phyloP scores from a whole-genome alignment of 2,797 vertebrate genomes.

The Sylvia borin region DNA sequence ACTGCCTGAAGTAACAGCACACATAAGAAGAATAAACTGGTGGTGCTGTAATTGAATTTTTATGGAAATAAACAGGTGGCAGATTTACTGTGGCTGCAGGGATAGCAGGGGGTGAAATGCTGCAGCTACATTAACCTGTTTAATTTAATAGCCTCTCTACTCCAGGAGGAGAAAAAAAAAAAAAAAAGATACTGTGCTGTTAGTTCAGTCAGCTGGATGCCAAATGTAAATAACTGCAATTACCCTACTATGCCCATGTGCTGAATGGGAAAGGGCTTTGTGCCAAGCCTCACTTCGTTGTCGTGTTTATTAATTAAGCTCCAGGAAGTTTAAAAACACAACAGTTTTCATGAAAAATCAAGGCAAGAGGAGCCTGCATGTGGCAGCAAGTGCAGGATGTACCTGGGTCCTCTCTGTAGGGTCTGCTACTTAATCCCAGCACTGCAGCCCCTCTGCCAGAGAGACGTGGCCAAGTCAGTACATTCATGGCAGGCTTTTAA shows the following conservation, averaged over 20 bases:
- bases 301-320: slow-evolving; percentile 75
- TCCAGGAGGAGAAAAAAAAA: background rate
- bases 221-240: slow-evolving; percentile 78
- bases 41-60: slow-evolving; percentile 81
- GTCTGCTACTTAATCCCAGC: background rate
- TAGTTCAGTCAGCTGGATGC: slow-evolving; percentile 71
- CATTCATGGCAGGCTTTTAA: slow-evolving; percentile 29
- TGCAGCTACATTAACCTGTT: slow-evolving; percentile 79
- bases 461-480: background rate
- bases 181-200: slow-evolving; percentile 29
- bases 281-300: slow-evolving; percentile 61
- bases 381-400: background rate
- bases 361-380: background rate
- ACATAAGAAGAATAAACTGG: slow-evolving; percentile 74
- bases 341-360: slow-evolving; percentile 45
- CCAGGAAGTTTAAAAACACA: slow-evolving; percentile 45
- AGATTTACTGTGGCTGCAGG: slow-evolving; percentile 77
- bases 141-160: slow-evolving; percentile 74
- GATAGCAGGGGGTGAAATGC: slow-evolving; percentile 68
- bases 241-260: slow-evolving; percentile 54
- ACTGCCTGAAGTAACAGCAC: slow-evolving; percentile 73
- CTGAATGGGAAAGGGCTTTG: slow-evolving; percentile 45
- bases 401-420: background rate
- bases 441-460: background rate
- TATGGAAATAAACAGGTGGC: slow-evolving; percentile 84